Base-by-base conservation (phyloP, 1,140 invertebrate species). In the Polypedilum vanderplanki region DNA sequence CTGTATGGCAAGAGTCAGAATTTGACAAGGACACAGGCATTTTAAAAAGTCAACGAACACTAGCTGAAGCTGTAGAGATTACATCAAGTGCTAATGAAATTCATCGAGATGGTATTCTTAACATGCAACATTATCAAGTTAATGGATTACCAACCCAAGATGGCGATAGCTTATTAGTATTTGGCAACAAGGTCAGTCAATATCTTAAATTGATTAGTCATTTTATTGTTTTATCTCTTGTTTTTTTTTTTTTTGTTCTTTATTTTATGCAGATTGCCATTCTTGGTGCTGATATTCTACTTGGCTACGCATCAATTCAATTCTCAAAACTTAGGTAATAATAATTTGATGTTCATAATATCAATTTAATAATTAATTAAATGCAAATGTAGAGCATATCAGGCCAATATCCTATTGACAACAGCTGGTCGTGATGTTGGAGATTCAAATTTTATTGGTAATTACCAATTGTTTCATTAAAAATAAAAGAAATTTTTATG, bases 201-300 rank as follows among this genome's bases (percentile, higher is more conserved):
- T 1, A 70, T 9, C 12, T 4, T 33, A 33, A 33, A 33, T 33
- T 33, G 24, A 33, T 33, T 33, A 33, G 5, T 33, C 24, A 33
- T 33, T 33, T 33, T 33, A 33, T 33, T n/a, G n/a, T n/a, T n/a
- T n/a, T n/a, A n/a, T n/a, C n/a, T n/a, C n/a, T n/a, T n/a, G n/a
- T n/a, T n/a, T n/a, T n/a, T n/a, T n/a, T n/a, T n/a, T n/a, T 3
- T 33, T 33, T 3, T 33, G 5, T 33, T 33, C 24, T 33, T 33
- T 33, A 57, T 15, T 57, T 15, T 15, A 12, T 57, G 12, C 46
- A 57, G 46, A 57, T 57, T 3, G 65, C 65, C 4, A 18, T 98
- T 15, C 85, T 98, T 0, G 93, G 92, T 80, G 96, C 96, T 0
- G 96, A 98, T 84, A 97, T 96, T 80, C 84, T 98, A 12, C 84